Conservation (phyloP, 2,113 vertebrate genomes). For the Deroptyus accipitrinus region DNA sequence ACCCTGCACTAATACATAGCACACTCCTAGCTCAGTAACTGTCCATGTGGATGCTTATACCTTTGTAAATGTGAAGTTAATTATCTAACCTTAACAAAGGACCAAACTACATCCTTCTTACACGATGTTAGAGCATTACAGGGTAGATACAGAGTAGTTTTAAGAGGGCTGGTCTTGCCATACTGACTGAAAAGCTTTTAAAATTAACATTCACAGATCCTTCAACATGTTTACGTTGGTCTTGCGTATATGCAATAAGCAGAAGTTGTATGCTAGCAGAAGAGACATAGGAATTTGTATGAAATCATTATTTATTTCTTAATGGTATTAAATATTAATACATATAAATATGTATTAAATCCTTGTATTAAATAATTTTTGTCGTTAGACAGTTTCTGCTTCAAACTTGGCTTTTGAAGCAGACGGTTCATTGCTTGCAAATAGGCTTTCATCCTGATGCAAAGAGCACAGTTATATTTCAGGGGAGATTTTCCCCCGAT, state of each 20-base stretch:
- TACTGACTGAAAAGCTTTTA: background rate
- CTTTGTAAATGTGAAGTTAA: background rate
- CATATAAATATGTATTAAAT: background rate
- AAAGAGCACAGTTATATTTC: background rate
- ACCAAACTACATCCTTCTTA: background rate
- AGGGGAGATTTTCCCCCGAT: background rate
- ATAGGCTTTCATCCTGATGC: background rate
- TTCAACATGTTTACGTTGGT: background rate
- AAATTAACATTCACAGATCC: background rate
- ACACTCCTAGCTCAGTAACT: background rate
- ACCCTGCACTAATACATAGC: accelerated
- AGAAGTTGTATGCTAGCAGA: background rate
- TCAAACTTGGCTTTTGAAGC: background rate
- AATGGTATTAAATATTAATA: no score
- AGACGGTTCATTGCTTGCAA: background rate
- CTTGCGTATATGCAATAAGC: background rate
- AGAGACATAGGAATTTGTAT: background rate
- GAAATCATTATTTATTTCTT: no score
- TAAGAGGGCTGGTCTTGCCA: background rate
- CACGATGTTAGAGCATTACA: background rate
- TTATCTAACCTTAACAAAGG: background rate
- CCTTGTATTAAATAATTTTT: background rate
- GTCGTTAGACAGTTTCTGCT: background rate
- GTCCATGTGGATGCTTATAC: background rate
- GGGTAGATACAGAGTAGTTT: background rate